Evolutionary conservation across 2,888 invertebrate species (phyloP).

Genomic region (Cosmopolites sordidus): DNA sequence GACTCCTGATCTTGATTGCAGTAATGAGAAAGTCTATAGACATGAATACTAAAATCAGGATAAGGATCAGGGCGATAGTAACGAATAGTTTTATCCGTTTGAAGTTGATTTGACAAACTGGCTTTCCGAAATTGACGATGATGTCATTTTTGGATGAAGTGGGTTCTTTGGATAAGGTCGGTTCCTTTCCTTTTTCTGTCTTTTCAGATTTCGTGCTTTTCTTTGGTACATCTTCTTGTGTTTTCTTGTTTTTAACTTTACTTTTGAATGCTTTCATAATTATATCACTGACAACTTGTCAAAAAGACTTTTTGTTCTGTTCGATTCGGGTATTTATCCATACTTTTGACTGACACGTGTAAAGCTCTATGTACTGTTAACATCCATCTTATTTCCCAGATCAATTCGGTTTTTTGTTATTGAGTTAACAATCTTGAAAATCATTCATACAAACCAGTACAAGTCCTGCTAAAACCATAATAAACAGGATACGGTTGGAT

Average conservation of each 20-base stretch:
- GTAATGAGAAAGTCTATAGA: conserved; percentile 35
- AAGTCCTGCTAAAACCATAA: conserved; percentile 29
- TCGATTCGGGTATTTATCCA: no score
- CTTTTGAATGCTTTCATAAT: background rate
- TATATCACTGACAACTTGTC: no score
- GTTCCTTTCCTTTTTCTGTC: conserved; percentile 2
- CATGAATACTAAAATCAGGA: conserved; percentile 33
- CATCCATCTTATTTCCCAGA: no score
- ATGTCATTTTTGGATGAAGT: background rate
- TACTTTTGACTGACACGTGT: no score
- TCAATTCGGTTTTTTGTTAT: no score
- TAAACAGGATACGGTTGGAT: conserved; percentile 36
- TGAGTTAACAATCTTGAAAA: no score
- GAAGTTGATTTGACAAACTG: conserved; percentile 34
- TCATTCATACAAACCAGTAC: conserved; percentile 15
- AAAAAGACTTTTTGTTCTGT: no score
- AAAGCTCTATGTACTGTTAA: no score
- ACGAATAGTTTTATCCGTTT: conserved; percentile 36
- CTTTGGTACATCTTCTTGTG: background rate
- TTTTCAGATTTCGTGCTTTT: conserved; percentile 4
- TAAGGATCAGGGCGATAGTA: conserved; percentile 25
- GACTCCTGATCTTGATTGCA: conserved; percentile 35
- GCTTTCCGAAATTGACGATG: conserved; percentile 36
- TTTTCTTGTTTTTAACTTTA: conserved; percentile 4
- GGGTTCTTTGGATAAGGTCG: background rate